Evolutionary conservation across 2,888 invertebrate species (phyloP).

Genomic region (Abrostola tripartita): DNA sequence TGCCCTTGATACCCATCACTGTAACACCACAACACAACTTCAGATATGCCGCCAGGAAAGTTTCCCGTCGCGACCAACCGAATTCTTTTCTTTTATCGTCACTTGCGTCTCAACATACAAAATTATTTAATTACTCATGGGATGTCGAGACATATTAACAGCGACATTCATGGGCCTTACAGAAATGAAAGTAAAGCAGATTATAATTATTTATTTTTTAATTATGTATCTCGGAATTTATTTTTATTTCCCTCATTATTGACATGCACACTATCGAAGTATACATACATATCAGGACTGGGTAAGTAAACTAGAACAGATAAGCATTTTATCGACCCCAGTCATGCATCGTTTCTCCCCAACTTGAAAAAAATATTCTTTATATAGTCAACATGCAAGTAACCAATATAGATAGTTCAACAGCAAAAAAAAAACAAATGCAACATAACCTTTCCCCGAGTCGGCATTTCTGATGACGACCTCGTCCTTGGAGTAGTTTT

Average conservation of each 20-base stretch:
- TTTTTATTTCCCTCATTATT: slow-evolving; percentile 53
- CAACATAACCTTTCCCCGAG: slow-evolving; percentile 96
- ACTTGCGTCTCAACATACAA: slow-evolving; percentile 14
- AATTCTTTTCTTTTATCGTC: slow-evolving; percentile 29
- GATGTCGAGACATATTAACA: slow-evolving; percentile 27
- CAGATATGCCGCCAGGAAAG: slow-evolving; percentile 59
- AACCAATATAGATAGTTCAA: slow-evolving; percentile 26
- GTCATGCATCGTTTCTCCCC: slow-evolving; percentile 70
- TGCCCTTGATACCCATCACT: slow-evolving; percentile 99
- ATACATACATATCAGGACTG: slow-evolving; percentile 62
- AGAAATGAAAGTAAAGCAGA: slow-evolving; percentile 31
- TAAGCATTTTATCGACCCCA: slow-evolving; percentile 66
- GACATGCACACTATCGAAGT: slow-evolving; percentile 67
- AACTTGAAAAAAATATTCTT: slow-evolving; percentile 44
- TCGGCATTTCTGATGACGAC: slow-evolving; percentile 98
- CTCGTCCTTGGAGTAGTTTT: slow-evolving; percentile 98
- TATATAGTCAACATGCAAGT: slow-evolving; percentile 45
- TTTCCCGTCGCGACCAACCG: slow-evolving; percentile 35
- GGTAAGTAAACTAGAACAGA: slow-evolving; percentile 65
- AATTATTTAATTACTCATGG: slow-evolving; percentile 5
- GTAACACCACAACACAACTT: slow-evolving; percentile 87
- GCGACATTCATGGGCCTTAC: slow-evolving; percentile 28
- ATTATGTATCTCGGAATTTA: slow-evolving; percentile 24
- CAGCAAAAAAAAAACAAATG: slow-evolving; percentile 9
- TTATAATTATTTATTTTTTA: background rate